A percentile compares a stretch with the other conserved stretches of the same genome.
Conservation (phyloP, 2,113 vertebrate genomes). For the Cephalopterus ornatus region DNA sequence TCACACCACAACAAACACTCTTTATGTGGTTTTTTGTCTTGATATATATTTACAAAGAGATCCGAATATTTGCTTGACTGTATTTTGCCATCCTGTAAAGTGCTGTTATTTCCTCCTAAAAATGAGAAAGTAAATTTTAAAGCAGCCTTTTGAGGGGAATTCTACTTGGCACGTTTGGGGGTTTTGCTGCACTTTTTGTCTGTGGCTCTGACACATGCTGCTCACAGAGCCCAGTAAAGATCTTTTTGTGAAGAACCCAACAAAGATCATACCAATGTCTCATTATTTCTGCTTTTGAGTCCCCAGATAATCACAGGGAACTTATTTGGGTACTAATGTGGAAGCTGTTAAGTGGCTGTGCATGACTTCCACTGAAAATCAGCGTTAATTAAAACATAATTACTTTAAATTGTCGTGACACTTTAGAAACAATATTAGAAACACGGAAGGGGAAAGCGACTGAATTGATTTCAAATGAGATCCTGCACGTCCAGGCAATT, state of each 20-base stretch:
- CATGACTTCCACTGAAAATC: constrained; percentile 44
- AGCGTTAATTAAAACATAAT: constrained; percentile 40
- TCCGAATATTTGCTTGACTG: background rate
- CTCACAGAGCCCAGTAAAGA: background rate
- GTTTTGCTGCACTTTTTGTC: background rate
- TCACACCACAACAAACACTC: too few relatives aligned
- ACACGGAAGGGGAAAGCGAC: constrained; percentile 5
- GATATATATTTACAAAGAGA: background rate
- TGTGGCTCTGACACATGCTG: background rate
- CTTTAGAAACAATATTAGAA: constrained; percentile 42
- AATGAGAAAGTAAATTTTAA: background rate
- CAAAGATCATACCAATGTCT: background rate
- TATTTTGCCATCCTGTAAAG: background rate
- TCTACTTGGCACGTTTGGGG: background rate
- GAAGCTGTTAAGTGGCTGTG: constrained; percentile 23
- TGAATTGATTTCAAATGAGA: background rate
- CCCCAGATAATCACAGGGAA: constrained; percentile 4
- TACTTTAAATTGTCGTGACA: constrained; percentile 21
- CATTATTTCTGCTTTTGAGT: background rate
- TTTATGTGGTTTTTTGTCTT: background rate
- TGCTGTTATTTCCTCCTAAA: background rate
- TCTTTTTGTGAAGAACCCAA: background rate
- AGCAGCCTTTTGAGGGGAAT: background rate
- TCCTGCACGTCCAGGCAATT: background rate
- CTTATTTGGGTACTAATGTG: background rate